A percentile compares a stretch with the other conserved stretches of the same genome.
These are phyloP conservation scores for Clarias pachynema DNA, from an alignment of 2,797 vertebrate species.

Conservation along the genomic window DNA sequence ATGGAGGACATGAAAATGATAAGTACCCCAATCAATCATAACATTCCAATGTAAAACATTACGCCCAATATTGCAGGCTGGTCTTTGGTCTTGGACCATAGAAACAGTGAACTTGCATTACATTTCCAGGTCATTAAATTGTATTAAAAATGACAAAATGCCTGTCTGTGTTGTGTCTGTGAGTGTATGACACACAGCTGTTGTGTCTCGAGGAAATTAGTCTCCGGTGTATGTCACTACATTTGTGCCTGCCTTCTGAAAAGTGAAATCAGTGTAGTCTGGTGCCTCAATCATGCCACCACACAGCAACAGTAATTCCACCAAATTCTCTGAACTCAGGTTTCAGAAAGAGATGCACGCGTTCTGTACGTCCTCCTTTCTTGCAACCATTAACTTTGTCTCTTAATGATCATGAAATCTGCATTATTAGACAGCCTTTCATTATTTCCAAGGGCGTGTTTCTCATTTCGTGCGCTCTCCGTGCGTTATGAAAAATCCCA, in stretches of 20 bases:
- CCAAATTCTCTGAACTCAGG: background rate
- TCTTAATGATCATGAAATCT: slow-evolving; percentile 12
- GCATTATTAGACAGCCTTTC: slow-evolving; percentile 11
- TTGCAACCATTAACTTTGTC: slow-evolving; percentile 41
- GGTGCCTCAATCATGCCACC: slow-evolving; percentile 33
- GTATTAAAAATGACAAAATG: background rate
- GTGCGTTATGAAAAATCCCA: background rate
- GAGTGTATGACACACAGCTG: background rate
- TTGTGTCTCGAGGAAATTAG: slow-evolving; percentile 35
- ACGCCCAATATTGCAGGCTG: no score
- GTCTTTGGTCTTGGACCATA: background rate
- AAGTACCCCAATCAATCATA: no score
- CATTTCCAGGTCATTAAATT: slow-evolving; percentile 25
- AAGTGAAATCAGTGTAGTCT: slow-evolving; percentile 29
- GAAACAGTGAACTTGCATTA: slow-evolving; percentile 13
- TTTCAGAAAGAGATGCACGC: background rate
- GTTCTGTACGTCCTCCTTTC: slow-evolving; percentile 43
- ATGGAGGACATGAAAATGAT: background rate
- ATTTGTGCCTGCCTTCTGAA: slow-evolving; percentile 20
- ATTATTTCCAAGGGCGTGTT: background rate
- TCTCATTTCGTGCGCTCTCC: background rate
- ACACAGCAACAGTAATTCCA: slow-evolving; percentile 26
- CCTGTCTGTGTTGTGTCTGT: background rate
- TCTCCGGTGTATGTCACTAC: slow-evolving; percentile 28
- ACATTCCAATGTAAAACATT: no score